Conservation (phyloP, 2,797 vertebrate species). For the Scolopax rusticola region DNA sequence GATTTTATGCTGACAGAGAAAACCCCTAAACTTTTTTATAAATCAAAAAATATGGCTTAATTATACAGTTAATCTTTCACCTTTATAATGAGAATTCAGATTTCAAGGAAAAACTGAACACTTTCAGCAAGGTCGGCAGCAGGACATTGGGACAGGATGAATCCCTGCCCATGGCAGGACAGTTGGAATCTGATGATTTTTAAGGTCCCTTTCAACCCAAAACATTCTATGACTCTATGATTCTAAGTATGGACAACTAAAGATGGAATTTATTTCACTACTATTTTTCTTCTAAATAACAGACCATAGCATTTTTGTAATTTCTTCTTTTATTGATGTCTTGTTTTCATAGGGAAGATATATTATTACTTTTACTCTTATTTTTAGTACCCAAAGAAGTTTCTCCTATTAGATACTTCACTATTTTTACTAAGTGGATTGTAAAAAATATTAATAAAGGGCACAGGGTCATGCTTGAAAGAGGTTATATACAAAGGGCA, state of each 20-base stretch:
- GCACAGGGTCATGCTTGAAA: neutral
- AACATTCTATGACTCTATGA: too few species aligned
- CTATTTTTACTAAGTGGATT: neutral
- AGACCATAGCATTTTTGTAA: neutral
- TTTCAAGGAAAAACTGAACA: neutral
- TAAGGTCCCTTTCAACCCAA: too few species aligned
- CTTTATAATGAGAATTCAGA: neutral
- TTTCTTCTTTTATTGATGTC: neutral
- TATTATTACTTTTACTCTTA: neutral
- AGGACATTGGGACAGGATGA: neutral
- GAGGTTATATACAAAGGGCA: neutral
- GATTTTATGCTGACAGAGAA: neutral
- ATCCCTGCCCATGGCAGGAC: too few species aligned
- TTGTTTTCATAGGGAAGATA: neutral
- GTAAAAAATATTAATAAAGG: neutral
- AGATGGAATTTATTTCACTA: neutral
- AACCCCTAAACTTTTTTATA: neutral
- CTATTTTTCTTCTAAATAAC: neutral
- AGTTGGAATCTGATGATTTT: too few species aligned
- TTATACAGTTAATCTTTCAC: neutral
- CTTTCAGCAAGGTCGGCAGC: neutral
- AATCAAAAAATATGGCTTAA: neutral
- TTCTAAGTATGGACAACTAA: neutral
- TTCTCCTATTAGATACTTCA: neutral
- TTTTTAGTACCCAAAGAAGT: neutral